Evolutionary conservation across 1,140 invertebrate species (phyloP).

Genomic region (Pygmarrhopalites habei): DNA sequence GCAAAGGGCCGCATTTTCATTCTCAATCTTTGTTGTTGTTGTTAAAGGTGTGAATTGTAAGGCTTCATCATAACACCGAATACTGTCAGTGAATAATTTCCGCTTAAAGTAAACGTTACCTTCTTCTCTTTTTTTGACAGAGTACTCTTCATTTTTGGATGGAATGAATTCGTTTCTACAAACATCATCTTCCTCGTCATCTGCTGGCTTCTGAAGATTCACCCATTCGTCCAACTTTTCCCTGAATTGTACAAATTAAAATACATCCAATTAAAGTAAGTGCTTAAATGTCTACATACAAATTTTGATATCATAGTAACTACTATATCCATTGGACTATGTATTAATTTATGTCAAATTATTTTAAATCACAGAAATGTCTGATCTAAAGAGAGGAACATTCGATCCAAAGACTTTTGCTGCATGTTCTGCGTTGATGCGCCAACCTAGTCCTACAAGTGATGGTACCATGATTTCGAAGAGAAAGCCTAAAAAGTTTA

Average conservation of each 20-base stretch:
- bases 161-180: not conserved
- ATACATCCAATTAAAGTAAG: not conserved
- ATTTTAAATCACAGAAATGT: not conserved
- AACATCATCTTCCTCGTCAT: not conserved
- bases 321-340: not conserved
- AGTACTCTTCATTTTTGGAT: conserved; percentile 11
- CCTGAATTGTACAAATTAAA: not conserved
- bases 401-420: not conserved
- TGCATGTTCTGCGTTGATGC: not conserved
- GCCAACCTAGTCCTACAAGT: not conserved
- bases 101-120: conserved; percentile 25
- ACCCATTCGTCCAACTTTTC: conserved; percentile 21
- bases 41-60: conserved; percentile 12
- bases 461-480: no score
- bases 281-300: not conserved
- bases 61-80: conserved; percentile 25
- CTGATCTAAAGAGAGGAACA: not conserved
- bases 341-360: not conserved
- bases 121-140: conserved; percentile 16
- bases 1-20: conserved; percentile 9
- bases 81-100: conserved; percentile 10
- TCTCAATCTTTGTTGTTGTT: not conserved
- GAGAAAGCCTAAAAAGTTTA: not conserved
- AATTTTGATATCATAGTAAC: not conserved
- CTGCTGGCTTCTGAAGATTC: not conserved